Evolutionary conservation across 2,888 invertebrate species (phyloP).

Genomic region (Mellilla xanthometata): DNA sequence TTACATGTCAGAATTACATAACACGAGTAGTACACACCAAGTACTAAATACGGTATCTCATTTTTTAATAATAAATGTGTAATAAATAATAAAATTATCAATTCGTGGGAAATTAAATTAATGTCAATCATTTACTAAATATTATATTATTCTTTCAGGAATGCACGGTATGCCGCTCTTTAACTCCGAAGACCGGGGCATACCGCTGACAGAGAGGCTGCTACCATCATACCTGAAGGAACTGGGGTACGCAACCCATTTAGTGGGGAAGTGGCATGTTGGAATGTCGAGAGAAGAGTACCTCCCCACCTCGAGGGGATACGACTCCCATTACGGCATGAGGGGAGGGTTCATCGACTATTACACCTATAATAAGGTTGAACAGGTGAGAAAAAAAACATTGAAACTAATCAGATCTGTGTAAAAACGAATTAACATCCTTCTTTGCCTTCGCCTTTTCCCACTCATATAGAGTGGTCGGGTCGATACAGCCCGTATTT

Average conservation of each 20-base stretch:
- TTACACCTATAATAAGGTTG: conserved; percentile 79
- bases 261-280: conserved; percentile 96
- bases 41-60: no score
- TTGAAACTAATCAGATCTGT: no score
- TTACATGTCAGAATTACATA: no score
- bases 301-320: conserved; percentile 89
- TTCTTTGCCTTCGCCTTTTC: no score
- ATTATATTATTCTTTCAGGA: conserved; percentile 45
- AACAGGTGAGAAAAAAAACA: conserved; percentile 63
- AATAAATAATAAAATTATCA: no score
- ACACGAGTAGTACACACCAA: no score
- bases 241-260: conserved; percentile 89
- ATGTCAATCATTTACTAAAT: no score
- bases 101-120: no score
- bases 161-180: conserved; percentile 70
- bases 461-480: no score
- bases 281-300: conserved; percentile 89
- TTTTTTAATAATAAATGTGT: no score
- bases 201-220: conserved; percentile 78
- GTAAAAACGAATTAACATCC: no score
- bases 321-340: conserved; percentile 91
- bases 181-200: conserved; percentile 72
- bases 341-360: conserved; percentile 90
- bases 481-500: no score
- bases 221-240: conserved; percentile 85